phyloP scores from a whole-genome alignment of 2,113 vertebrate genomes.

The Callaeas wilsoni region DNA sequence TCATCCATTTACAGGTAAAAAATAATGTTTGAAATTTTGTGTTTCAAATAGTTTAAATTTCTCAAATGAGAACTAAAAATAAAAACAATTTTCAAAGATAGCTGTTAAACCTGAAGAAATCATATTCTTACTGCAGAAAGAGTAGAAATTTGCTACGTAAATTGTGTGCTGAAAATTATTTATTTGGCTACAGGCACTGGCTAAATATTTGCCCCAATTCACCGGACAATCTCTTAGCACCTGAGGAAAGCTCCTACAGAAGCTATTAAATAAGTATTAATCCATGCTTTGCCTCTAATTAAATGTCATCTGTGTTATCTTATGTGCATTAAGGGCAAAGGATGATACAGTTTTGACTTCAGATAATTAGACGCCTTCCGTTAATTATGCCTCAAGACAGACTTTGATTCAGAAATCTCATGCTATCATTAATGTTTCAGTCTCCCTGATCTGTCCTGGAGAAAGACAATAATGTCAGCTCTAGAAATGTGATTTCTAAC shows the following conservation, averaged over 20 bases:
- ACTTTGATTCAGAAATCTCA: constrained; percentile 8
- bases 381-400: constrained; percentile 28
- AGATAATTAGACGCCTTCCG: neutral
- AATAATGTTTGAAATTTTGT: neutral
- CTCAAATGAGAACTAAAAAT: neutral
- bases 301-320: constrained; percentile 37
- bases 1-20: neutral
- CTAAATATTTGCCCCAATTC: neutral
- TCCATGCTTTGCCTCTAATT: constrained; percentile 24
- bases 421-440: neutral
- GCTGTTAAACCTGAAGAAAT: neutral
- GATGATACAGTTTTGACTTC: constrained; percentile 34
- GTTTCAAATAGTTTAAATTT: neutral
- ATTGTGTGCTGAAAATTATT: neutral
- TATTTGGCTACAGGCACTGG: neutral
- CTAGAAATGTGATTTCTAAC: neutral
- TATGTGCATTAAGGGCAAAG: constrained; percentile 15
- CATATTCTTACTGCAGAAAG: neutral
- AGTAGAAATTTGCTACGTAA: neutral
- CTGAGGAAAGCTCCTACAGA: neutral
- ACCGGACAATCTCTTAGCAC: neutral
- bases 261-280: constrained; percentile 20
- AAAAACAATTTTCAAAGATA: neutral
- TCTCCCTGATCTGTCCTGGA: neutral
- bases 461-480: neutral